Base-by-base conservation (phyloP, 2,888 invertebrate species). In the Netelia melanura region DNA sequence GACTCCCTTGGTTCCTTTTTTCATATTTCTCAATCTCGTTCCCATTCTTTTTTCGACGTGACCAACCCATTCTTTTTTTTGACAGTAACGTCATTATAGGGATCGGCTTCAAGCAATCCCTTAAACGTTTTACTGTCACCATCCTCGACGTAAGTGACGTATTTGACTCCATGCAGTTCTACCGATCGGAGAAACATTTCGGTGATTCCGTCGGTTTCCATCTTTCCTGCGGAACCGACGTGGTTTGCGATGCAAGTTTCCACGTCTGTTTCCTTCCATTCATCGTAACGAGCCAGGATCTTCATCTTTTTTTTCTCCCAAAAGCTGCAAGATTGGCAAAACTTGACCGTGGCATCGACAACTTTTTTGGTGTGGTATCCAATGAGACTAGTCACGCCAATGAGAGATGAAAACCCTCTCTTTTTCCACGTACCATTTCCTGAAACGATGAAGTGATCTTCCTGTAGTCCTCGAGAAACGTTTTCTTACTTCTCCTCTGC, bases 241-340 rank as follows among this genome's bases (percentile, higher is more conserved):
- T 52, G 52, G 52, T 6, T 52, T 52, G 52, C 1, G 52, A 6
- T 52, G 52, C 52, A 52, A 52, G 52, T 52, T 52, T 52, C 52
- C 52, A 52, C 52, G 52, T 52, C 3, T 52, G 52, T 52, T 52
- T 52, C 52, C 52, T 52, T 52, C 3, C 52, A 52, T 52, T 2
- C 52, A 52, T 52, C 52, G 52, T 52, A 52, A 52, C 52, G 3
- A 80, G 30, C 25, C n/a, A 43, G 25, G 61, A 81, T 61, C 61
- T 56, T 43, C 65, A 65, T 65, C 65, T 65, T 65, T 65, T 43
- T n/a, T n/a, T n/a, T n/a, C n/a, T n/a, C n/a, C n/a, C n/a, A n/a
- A n/a, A n/a, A n/a, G n/a, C n/a, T n/a, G n/a, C n/a, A n/a, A n/a
- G n/a, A n/a, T n/a, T n/a, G n/a, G n/a, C n/a, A n/a, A n/a, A n/a